A percentile compares a stretch with the other conserved stretches of the same genome.
phyloP scores from a whole-genome alignment of 2,888 invertebrate species.

The Himalopsyche kuldschensis region DNA sequence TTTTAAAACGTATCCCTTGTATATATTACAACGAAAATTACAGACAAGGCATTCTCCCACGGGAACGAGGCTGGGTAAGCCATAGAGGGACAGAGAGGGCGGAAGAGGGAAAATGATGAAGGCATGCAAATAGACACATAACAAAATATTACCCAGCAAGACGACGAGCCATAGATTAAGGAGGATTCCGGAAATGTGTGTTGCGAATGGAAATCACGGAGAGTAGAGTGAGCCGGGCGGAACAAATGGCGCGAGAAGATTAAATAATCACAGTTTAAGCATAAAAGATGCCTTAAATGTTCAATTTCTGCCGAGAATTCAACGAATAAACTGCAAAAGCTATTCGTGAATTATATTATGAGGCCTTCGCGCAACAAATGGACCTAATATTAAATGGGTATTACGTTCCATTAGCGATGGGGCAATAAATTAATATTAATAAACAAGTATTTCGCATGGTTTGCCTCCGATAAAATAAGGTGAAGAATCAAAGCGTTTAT shows the following conservation, averaged over 20 bases:
- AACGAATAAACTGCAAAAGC: neutral
- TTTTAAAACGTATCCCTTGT: neutral
- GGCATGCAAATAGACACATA: slow-evolving; percentile 1
- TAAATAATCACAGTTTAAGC: slow-evolving; percentile 13
- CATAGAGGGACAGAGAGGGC: neutral
- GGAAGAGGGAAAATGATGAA: neutral
- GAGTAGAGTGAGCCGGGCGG: neutral
- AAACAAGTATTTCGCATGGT: neutral
- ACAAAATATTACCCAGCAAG: neutral
- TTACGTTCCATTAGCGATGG: neutral
- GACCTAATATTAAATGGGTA: neutral
- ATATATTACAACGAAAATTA: neutral
- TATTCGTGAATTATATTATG: neutral
- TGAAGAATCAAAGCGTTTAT: neutral
- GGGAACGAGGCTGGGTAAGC: neutral
- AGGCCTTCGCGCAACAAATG: slow-evolving; percentile 1
- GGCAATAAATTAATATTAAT: slow-evolving; percentile 1
- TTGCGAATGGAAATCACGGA: neutral
- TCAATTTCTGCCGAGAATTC: neutral
- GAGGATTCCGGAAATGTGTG: neutral
- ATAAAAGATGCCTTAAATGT: slow-evolving; percentile 1
- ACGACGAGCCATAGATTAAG: neutral
- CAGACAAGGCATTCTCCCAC: neutral
- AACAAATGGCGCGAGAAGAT: slow-evolving; percentile 6
- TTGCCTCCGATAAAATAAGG: neutral